Evolutionary conservation across 92 coral and sea anemone species (phyloP), one percentile per base, ranked within the genome.

Genomic region (Meandrina meandrites): DNA sequence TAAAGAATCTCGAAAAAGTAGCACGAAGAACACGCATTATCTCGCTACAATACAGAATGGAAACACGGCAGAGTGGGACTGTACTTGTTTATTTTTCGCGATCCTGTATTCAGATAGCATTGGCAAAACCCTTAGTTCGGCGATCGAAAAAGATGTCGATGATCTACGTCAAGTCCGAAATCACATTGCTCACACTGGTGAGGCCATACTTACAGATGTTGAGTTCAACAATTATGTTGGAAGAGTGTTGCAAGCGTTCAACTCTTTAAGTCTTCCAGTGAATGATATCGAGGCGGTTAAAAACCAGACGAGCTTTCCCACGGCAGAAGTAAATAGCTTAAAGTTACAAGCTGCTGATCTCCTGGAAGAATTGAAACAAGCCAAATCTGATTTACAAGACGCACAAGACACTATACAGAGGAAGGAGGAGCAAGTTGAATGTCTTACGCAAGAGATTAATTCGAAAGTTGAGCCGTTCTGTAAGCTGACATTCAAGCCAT

Each of bases 401-500:
- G 81, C 81, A 21, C 35, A 77, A 27, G 60, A 34, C 51, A 35
- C 50, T 1, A 35, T 35, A 73, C 30, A 73, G 77, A 36, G 31
- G 36, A 73, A 73, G 47, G 77, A 73, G 31, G 27, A 35, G 42
- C n/a, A 73, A 36, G 79, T 57, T 32, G 71, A 40, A 17, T 62
- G 22, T 30, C 79, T 48, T 42, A 81, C 45, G n/a, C 28, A 56
- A 18, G 70, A 32, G 27, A 8, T 77, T 12, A 14, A 77, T 48
- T 77, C 62, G 8, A 48, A 5, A 16, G 57, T 77, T 47, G 37
- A 24, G 45, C 50, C 91, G 8, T 88, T 88, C 37, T 88, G 87
- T 48, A 24, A 32, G 8, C 76, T 88, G 14, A 69, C 91, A 11
- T 86, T 80, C 53, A 76, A 62, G 12, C 87, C 91, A 1, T 76